These are phyloP conservation scores for Mus spicilegus DNA, from an alignment of 2,113 vertebrate genomes.

Conservation along the genomic window DNA sequence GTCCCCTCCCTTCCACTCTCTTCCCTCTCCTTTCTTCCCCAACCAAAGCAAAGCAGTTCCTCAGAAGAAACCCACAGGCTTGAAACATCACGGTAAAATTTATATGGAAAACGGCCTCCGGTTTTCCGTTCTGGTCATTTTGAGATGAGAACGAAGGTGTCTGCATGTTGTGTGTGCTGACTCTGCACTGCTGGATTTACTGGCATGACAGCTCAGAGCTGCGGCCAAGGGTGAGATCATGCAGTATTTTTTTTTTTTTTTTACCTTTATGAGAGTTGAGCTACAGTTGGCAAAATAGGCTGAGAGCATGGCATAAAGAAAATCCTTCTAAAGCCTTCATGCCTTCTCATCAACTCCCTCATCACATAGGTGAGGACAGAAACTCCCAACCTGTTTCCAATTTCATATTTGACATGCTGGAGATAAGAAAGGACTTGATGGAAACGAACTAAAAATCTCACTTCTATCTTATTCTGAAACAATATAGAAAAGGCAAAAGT, in stretches of 20 bases:
- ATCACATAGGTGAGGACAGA: neutral
- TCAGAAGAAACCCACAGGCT: neutral
- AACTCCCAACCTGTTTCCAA: neutral
- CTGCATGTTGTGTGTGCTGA: conserved; percentile 75
- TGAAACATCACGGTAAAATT: conserved; percentile 55
- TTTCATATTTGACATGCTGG: neutral
- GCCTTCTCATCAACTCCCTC: neutral
- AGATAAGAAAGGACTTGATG: neutral
- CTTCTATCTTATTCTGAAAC: conserved; percentile 35
- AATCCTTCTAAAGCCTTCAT: accelerated
- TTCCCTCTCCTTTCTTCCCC: neutral
- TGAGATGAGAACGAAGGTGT: conserved; percentile 61
- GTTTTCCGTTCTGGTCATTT: conserved; percentile 49
- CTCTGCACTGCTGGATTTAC: conserved; percentile 78
- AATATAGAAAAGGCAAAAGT: neutral
- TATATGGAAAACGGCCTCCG: conserved; percentile 42
- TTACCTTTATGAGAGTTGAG: conserved; percentile 79
- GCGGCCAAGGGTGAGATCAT: conserved; percentile 85
- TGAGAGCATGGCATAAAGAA: conserved; percentile 15
- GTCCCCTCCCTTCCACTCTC: neutral
- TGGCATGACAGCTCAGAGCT: conserved; percentile 78
- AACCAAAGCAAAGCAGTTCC: neutral
- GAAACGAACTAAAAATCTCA: neutral
- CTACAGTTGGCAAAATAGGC: conserved; percentile 56
- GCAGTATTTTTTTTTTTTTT: conserved; percentile 81